Conservation (phyloP, 2,113 vertebrate genomes). For the Cinclus cinclus region DNA sequence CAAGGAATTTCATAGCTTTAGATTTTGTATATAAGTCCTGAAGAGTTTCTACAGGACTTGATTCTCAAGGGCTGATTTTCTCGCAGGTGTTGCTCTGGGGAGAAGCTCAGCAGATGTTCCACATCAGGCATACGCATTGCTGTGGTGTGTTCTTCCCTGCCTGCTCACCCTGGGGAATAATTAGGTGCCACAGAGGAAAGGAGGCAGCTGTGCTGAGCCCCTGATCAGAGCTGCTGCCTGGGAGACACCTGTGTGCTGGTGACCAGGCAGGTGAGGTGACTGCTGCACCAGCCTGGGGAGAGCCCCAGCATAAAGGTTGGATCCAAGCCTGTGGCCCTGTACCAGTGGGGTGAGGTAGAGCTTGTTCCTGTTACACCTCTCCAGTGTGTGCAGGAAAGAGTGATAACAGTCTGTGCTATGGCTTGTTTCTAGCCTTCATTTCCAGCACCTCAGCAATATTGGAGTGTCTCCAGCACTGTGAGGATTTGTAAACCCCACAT, state of each 20-base stretch:
- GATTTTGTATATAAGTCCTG: background rate
- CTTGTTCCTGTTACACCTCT: rapidly evolving
- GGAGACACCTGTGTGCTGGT: background rate
- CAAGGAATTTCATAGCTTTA: background rate
- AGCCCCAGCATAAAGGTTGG: background rate
- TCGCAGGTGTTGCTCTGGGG: background rate
- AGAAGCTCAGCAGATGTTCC: background rate
- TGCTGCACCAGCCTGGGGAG: background rate
- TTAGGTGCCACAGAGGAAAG: background rate
- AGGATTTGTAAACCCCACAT: background rate
- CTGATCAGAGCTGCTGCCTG: background rate
- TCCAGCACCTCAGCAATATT: background rate
- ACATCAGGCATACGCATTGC: background rate
- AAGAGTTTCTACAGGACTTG: background rate
- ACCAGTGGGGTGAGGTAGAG: background rate
- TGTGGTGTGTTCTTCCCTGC: rapidly evolving
- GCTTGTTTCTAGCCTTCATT: background rate
- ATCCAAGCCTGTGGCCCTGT: background rate
- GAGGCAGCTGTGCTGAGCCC: background rate
- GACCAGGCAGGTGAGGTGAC: background rate
- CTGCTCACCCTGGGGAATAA: background rate
- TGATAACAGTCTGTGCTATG: background rate
- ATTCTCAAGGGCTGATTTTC: background rate
- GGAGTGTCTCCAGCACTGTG: background rate
- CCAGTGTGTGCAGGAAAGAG: rapidly evolving